phyloP scores from a whole-genome alignment of 1,140 invertebrate genomes.

The Diplogasteroides magnus region DNA sequence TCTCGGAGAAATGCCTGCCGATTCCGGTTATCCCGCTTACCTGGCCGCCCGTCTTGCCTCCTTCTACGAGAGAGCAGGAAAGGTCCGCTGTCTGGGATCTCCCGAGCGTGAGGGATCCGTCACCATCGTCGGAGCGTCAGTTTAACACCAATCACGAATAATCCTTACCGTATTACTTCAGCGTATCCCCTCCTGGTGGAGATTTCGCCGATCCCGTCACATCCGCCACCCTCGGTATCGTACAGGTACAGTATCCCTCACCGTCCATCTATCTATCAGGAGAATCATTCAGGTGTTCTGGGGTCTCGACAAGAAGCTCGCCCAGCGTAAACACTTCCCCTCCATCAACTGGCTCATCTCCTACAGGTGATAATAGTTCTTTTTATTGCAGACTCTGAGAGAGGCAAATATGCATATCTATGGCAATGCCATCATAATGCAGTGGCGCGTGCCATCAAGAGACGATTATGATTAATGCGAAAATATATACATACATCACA shows the following conservation, averaged over 20 bases:
- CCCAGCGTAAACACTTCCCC: conserved; percentile 98
- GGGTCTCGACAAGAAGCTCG: conserved; percentile 98
- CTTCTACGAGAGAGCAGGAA: conserved; percentile 97
- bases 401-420: no score
- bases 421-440: no score
- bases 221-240: conserved; percentile 95
- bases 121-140: conserved; percentile 90
- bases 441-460: no score
- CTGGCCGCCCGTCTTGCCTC: conserved; percentile 92
- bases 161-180: conserved; percentile 44
- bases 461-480: no score
- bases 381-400: no score
- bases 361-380: conserved; percentile 71
- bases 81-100: conserved; percentile 92
- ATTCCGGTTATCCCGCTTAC: conserved; percentile 95
- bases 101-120: conserved; percentile 95
- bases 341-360: conserved; percentile 99
- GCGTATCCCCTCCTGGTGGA: conserved; percentile 96
- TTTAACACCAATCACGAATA: conserved; percentile 20
- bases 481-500: no score
- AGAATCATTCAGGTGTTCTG: conserved; percentile 86
- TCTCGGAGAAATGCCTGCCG: conserved; percentile 98
- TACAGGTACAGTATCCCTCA: conserved; percentile 71
- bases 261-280: no score
- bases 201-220: conserved; percentile 99